These are phyloP conservation scores for Rhyacichthys aspro DNA, from an alignment of 2,797 vertebrate genomes.

Conservation along the genomic window DNA sequence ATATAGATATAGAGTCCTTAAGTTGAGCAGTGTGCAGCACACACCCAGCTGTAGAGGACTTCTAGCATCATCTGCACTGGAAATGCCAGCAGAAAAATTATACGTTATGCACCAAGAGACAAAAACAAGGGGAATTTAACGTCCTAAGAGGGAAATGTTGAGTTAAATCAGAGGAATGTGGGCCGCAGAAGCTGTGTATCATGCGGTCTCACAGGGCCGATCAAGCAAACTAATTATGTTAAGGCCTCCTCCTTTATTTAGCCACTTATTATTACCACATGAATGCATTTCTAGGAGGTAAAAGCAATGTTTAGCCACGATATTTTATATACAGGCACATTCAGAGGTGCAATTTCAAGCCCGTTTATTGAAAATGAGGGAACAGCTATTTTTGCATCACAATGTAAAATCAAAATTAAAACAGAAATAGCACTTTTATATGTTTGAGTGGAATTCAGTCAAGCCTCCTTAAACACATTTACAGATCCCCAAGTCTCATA, in stretches of 20 bases:
- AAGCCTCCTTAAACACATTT: background rate
- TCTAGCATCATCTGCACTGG: constrained; percentile 35
- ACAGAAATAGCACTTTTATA: background rate
- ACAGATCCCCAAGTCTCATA: too few species aligned
- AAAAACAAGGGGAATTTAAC: constrained; percentile 22
- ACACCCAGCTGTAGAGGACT: constrained; percentile 27
- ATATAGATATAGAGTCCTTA: constrained; percentile 42
- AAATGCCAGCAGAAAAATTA: constrained; percentile 34
- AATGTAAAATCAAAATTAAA: background rate
- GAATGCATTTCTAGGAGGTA: constrained; percentile 36
- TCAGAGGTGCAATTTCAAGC: constrained; percentile 40
- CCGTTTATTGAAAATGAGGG: constrained; percentile 19
- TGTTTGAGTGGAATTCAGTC: background rate
- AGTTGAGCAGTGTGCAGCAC: constrained; percentile 34
- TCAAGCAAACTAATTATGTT: constrained; percentile 47
- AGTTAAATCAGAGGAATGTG: constrained; percentile 38
- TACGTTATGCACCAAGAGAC: constrained; percentile 30
- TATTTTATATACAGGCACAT: constrained; percentile 42
- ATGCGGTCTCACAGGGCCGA: constrained; percentile 38
- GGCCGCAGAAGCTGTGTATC: constrained; percentile 20
- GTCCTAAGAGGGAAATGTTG: constrained; percentile 30
- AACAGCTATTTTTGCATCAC: too few species aligned
- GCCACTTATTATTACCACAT: constrained; percentile 46
- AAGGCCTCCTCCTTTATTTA: constrained; percentile 34
- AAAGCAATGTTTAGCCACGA: constrained; percentile 24